phyloP scores from a whole-genome alignment of 2,888 invertebrate genomes.

The Meiosimyza platycephala region DNA sequence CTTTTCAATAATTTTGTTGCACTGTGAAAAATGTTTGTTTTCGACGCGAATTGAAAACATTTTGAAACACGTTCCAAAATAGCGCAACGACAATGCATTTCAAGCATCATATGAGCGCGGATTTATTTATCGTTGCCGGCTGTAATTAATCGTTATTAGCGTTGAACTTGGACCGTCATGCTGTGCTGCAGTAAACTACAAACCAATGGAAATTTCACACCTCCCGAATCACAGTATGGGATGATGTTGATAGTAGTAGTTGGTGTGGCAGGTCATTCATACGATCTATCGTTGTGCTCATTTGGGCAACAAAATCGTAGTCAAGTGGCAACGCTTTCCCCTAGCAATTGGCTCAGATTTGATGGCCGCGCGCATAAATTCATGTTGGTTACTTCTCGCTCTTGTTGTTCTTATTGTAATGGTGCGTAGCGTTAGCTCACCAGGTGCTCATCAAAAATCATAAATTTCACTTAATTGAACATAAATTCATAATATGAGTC shows the following conservation, averaged over 20 bases:
- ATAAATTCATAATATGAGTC: conserved; percentile 37
- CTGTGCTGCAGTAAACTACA: background rate
- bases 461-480: conserved; percentile 45
- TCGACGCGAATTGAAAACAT: conserved; percentile 1
- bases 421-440: background rate
- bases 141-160: conserved; percentile 43
- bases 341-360: conserved; percentile 32
- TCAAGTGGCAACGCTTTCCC: conserved; percentile 28
- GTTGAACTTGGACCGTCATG: conserved; percentile 2
- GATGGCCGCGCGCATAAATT: conserved; percentile 37
- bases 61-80: background rate
- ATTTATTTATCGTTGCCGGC: conserved; percentile 33
- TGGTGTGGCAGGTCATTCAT: too few relatives aligned
- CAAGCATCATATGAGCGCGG: background rate
- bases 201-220: background rate
- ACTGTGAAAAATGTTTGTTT: conserved; percentile 6
- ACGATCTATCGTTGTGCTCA: background rate
- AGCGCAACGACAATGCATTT: too few relatives aligned
- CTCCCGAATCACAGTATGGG: background rate
- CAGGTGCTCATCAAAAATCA: conserved; percentile 37
- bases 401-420: conserved; percentile 4
- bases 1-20: background rate
- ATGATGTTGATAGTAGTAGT: too few relatives aligned
- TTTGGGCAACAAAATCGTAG: conserved; percentile 17
- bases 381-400: conserved; percentile 16